Conservation (phyloP, 1,140 invertebrate species). For the Pseudoatta argentina region DNA sequence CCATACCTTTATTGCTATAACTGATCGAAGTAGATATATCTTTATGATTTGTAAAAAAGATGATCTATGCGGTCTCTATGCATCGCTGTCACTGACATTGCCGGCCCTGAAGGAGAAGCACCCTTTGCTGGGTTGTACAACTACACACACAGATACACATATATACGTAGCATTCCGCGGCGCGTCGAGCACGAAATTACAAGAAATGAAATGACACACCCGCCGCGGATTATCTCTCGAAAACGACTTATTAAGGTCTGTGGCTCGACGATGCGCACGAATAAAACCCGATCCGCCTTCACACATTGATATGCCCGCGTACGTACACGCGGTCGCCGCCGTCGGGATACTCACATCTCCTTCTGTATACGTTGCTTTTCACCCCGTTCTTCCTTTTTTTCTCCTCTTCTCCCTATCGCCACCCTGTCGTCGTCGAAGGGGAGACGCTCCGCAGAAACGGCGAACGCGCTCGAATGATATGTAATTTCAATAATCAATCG, state of each 20-base stretch:
- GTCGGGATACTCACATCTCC: conserved; percentile 37
- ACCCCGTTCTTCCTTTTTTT: conserved; percentile 8
- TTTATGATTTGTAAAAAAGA: not conserved
- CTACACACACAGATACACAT: not conserved
- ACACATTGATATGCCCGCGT: conserved; percentile 12
- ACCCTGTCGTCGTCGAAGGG: conserved; percentile 7
- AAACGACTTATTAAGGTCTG: conserved; percentile 84
- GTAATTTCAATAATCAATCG: conserved; percentile 87
- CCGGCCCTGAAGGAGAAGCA: not conserved
- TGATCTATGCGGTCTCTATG: not conserved
- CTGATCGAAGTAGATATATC: not conserved
- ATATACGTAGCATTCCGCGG: conserved; percentile 69
- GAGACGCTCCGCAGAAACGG: conserved; percentile 57
- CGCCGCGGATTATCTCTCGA: conserved; percentile 83
- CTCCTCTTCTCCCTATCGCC: not conserved
- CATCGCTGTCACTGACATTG: not conserved
- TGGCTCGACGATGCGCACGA: conserved; percentile 51
- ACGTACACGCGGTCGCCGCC: conserved; percentile 2
- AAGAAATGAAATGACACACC: conserved; percentile 86
- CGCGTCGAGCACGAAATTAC: conserved; percentile 82
- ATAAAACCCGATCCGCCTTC: conserved; percentile 44
- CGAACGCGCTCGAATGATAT: conserved; percentile 73
- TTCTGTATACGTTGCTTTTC: conserved; percentile 28
- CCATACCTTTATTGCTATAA: not conserved
- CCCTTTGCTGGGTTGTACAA: conserved; percentile 10